Base-by-base conservation (phyloP, 2,113 vertebrate species). In the Gallinago undulata region DNA sequence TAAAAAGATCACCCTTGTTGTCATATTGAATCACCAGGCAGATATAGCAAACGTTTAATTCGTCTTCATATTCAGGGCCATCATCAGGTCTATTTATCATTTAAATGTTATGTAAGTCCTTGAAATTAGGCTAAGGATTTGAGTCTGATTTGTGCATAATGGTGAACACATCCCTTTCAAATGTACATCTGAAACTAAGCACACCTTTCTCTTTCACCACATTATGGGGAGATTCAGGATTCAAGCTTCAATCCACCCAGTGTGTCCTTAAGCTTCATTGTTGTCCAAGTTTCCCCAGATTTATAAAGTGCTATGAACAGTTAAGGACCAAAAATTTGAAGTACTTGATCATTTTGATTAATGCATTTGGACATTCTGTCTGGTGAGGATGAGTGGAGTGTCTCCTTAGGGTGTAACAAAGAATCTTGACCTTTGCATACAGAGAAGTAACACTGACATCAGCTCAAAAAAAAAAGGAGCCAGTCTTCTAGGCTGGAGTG, bases 271-370 rank as follows among this genome's bases (percentile, higher is more conserved):
- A 93, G 6, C 15, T 6, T 67, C 18, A 69, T 23, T 76, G 45
- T 87, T 82, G 75, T 35, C 24, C 79, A 87, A 23, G 15, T 80
- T 92, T 73, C 25, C 23, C 25, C 13, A 76, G 67, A 57, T 73
- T 68, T 82, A 22, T 51, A 16, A 48, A 64, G 15, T 30, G 64
- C 21, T 92, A 24, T 63, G 27, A 85, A 67, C 50, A 10, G 47
- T 41, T 94, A 72, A 93, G 11, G 51, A 80, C 11, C 19, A 93
- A 90, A 92, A 84, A 84, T 56, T 41, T 85, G 39, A 84, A 23
- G 69, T 17, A 67, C 8, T 76, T 93, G 24, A 48, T 93, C 7
- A 76, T 95, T 96, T 96, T 91, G 80, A 78, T 92, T 91, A 95
- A 91, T 78, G 41, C 10, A 23, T 60, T 81, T 75, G 67, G 35